Conservation (phyloP, 2,113 vertebrate genomes). For the Halichoeres trimaculatus region DNA sequence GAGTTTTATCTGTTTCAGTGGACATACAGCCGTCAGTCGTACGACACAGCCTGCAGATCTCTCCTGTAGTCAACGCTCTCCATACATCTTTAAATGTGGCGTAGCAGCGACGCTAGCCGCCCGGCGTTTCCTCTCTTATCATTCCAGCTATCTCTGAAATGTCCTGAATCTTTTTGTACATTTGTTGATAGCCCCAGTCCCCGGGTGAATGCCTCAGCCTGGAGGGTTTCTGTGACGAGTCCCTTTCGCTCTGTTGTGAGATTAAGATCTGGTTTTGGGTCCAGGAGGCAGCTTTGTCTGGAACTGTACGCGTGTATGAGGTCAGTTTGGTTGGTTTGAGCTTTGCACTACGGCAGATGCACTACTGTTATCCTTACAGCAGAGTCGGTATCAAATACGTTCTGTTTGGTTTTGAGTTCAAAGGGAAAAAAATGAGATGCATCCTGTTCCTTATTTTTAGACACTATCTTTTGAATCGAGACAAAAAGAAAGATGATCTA, state of each 20-base stretch:
- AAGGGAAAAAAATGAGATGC: slow-evolving; percentile 41
- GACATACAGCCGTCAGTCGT: slow-evolving; percentile 40
- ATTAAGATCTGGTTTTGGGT: slow-evolving; percentile 51
- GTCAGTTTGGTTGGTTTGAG: slow-evolving; percentile 56
- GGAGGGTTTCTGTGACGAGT: slow-evolving; percentile 43
- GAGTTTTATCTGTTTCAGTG: slow-evolving; percentile 52
- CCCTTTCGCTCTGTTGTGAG: slow-evolving; percentile 59
- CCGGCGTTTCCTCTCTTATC: slow-evolving; percentile 15
- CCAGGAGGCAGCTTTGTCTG: slow-evolving; percentile 48
- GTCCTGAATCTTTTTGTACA: slow-evolving; percentile 63
- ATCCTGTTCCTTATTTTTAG: slow-evolving; percentile 74
- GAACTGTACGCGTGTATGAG: slow-evolving; percentile 16
- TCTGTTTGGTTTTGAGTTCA: slow-evolving; percentile 36
- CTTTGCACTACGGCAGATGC: slow-evolving; percentile 69
- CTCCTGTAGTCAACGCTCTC: slow-evolving; percentile 19
- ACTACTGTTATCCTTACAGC: slow-evolving; percentile 60
- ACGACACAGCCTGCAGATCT: slow-evolving; percentile 26
- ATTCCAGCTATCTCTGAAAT: slow-evolving; percentile 50
- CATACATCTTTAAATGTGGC: slow-evolving; percentile 48
- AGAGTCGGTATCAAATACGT: slow-evolving; percentile 64
- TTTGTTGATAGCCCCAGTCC: slow-evolving; percentile 62
- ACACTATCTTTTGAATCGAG: slow-evolving; percentile 71
- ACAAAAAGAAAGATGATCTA: slow-evolving; percentile 38
- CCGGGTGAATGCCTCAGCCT: slow-evolving; percentile 29
- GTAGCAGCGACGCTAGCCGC: slow-evolving; percentile 19